Evolutionary conservation across 2,888 invertebrate species (phyloP), one percentile per base, ranked within the genome.

Genomic region (Neoascia interrupta): DNA sequence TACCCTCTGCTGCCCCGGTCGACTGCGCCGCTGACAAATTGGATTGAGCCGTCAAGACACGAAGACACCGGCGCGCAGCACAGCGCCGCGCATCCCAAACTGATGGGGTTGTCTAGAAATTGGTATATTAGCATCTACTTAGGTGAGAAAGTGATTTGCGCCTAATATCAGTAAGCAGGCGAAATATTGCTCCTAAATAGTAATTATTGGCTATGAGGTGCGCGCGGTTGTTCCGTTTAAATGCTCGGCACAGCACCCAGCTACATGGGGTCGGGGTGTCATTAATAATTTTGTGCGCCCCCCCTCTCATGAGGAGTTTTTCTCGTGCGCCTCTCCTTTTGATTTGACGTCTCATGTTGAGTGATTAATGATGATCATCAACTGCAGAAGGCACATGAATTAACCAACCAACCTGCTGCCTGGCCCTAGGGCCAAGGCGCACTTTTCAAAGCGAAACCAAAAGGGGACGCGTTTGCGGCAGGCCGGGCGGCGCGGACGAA

Each of bases 331-430:
- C 82, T 81, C 81, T 81, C n/a, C n/a, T 76, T 83, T 81, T 76
- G 81, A 81, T 81, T 83, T 82, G 72, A 82, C 72, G 81, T 85
- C 85, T 86, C 87, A 86, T 86, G 87, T 86, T 86, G 87, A 85
- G 87, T 87, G 87, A 87, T 87, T 87, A 86, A 87, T 87, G 86
- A 85, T 84, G 74, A 83, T 83, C 83, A 82, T 81, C 69, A 79
- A 80, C 75, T 79, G 74, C 66, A 72, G 64, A 81, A 79, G 64
- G 73, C 61, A 68, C 61, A 79, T 70, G 70, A 56, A 73, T 61
- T 73, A 73, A 72, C 39, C 58, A 64, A 63, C 75, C 70, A 76
- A 80, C 80, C 80, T 80, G 80, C 80, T 80, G 63, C 53, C 68
- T n/a, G 63, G 63, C 68, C 76, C 74, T 70, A 81, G 69, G 69